Percentiles rank a stretch among this genome's conserved stretches.
phyloP scores from a whole-genome alignment of 2,797 vertebrate genomes.

The Myotis findleyi region DNA sequence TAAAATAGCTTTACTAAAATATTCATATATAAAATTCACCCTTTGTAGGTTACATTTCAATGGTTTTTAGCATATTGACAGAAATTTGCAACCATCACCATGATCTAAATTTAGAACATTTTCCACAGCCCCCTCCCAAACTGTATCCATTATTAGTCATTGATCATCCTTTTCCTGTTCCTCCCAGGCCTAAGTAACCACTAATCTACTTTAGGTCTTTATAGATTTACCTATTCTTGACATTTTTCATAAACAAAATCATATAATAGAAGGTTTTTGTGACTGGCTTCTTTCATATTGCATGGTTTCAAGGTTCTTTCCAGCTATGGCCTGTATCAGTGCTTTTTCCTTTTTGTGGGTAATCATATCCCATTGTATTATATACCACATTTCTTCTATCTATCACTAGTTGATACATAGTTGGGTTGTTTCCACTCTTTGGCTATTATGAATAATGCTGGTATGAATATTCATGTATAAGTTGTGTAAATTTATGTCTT shows the following conservation, averaged over 20 bases:
- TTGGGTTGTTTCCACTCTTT: not conserved
- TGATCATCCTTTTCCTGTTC: not conserved
- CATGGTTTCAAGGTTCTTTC: not conserved
- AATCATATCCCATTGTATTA: not conserved
- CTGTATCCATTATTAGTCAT: not conserved
- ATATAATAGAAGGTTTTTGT: not conserved
- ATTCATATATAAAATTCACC: not conserved
- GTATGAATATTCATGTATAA: not conserved
- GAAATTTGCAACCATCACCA: not conserved
- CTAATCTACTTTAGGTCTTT: not conserved
- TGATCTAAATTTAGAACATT: not conserved
- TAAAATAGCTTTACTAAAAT: not conserved
- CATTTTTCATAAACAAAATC: not conserved
- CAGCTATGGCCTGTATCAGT: not conserved
- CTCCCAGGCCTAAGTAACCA: not conserved
- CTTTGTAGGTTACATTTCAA: not conserved
- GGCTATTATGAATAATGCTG: not conserved
- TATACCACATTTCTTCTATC: not conserved
- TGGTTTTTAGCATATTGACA: not conserved
- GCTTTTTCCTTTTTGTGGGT: not conserved
- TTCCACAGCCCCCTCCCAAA: not conserved
- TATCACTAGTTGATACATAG: not conserved
- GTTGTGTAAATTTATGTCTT: not conserved
- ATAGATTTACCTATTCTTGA: not conserved
- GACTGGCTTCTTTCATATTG: not conserved